A percentile compares a stretch with the other conserved stretches of the same genome.
These are phyloP conservation scores for Noctilio leporinus DNA, from an alignment of 2,113 vertebrate genomes.

Conservation along the genomic window DNA sequence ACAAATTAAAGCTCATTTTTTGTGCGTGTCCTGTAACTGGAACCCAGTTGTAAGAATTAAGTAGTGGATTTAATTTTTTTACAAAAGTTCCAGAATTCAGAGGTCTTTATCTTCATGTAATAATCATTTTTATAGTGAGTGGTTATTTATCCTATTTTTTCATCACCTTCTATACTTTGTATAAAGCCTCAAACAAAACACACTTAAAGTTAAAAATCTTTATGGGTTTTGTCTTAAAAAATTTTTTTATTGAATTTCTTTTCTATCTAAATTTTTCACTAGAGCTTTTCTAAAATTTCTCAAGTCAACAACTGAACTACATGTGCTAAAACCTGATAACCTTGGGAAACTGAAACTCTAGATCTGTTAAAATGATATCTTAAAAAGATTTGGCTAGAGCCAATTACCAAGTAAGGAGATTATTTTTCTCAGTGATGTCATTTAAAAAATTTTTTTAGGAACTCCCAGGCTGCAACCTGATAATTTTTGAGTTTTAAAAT, in stretches of 20 bases:
- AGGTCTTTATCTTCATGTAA: not conserved
- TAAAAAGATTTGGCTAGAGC: not conserved
- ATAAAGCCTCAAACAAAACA: not conserved
- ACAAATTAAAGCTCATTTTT: not conserved
- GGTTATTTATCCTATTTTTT: not conserved
- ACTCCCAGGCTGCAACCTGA: not conserved
- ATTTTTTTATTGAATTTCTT: not conserved
- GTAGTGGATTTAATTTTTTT: not conserved
- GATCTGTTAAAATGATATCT: conserved; percentile 44
- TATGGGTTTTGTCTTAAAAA: not conserved
- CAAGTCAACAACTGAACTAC: conserved; percentile 20
- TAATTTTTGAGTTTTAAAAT: conserved; percentile 28
- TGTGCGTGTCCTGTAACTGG: not conserved
- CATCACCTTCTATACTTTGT: not conserved
- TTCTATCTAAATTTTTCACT: not conserved
- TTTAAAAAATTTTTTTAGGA: not conserved
- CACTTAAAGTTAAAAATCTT: not conserved
- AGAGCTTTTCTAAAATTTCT: conserved; percentile 37
- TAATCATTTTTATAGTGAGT: not conserved
- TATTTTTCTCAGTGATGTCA: conserved; percentile 9
- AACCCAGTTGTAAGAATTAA: not conserved
- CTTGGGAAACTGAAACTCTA: conserved; percentile 31
- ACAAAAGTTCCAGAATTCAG: not conserved
- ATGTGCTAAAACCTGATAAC: conserved; percentile 46
- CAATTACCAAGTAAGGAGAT: not conserved